Conservation (phyloP, 92 coral and sea anemone genomes). For the Virgularia gustaviana region DNA sequence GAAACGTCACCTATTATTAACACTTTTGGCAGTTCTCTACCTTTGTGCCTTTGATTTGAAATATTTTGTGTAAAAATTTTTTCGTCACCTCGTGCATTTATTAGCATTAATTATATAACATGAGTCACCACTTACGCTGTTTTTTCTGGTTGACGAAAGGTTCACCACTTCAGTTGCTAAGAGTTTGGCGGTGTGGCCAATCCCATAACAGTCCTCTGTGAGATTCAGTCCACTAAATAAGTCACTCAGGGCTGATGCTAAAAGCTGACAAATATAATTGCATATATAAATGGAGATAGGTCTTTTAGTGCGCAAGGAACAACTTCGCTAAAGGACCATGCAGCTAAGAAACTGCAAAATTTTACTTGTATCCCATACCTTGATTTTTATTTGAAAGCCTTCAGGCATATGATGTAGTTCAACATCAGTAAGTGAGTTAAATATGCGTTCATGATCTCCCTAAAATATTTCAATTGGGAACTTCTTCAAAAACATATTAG, state of each 20-base stretch:
- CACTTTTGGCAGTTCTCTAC: too few species aligned
- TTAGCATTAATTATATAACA: neutral
- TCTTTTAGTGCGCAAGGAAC: too few species aligned
- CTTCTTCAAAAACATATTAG: too few species aligned
- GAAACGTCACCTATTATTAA: neutral
- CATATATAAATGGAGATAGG: too few species aligned
- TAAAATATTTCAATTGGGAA: slow-evolving; percentile 27
- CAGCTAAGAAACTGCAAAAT: neutral
- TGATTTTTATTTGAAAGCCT: slow-evolving; percentile 74
- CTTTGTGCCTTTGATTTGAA: neutral
- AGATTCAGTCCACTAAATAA: slow-evolving; percentile 81
- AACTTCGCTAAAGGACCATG: too few species aligned
- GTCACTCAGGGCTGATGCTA: slow-evolving; percentile 87
- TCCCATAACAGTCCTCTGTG: slow-evolving; percentile 95
- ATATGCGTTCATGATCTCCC: slow-evolving; percentile 87
- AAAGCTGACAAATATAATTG: slow-evolving; percentile 79
- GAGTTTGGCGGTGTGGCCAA: slow-evolving; percentile 84
- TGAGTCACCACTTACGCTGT: slow-evolving; percentile 60
- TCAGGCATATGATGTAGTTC: slow-evolving; percentile 80
- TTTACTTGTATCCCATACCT: slow-evolving; percentile 66
- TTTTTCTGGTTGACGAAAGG: slow-evolving; percentile 77
- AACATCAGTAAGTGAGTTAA: slow-evolving; percentile 72
- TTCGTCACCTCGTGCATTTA: neutral
- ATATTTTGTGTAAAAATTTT: neutral
- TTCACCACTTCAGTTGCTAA: slow-evolving; percentile 85